Evolutionary conservation across 2,113 vertebrate genomes (phyloP).

Genomic region (Chlamydotis undulata): DNA sequence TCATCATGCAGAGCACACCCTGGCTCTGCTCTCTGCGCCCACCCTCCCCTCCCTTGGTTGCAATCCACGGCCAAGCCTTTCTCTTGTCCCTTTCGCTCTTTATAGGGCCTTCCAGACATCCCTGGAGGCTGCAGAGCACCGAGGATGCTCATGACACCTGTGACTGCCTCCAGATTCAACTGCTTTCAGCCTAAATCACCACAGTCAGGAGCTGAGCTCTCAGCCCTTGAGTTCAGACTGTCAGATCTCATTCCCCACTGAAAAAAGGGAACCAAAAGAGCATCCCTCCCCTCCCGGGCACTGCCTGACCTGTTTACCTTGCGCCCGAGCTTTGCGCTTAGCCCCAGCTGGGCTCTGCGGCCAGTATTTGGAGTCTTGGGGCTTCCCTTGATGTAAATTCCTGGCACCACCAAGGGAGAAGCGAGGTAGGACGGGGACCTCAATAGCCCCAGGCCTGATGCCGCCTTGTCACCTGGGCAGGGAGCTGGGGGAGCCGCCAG

Average conservation of each 20-base stretch:
- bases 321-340: neutral
- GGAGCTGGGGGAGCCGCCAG: neutral
- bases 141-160: neutral
- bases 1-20: neutral
- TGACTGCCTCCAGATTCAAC: neutral
- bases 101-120: neutral
- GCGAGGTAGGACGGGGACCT: neutral
- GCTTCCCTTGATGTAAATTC: neutral
- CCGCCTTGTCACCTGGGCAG: neutral
- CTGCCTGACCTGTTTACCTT: neutral
- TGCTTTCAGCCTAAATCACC: neutral
- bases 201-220: neutral
- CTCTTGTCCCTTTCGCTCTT: neutral
- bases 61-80: neutral
- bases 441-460: too few species aligned
- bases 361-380: neutral
- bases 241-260: neutral
- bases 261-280: neutral
- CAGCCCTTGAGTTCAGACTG: neutral
- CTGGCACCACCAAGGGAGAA: neutral
- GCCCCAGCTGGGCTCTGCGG: neutral
- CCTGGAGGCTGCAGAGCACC: neutral
- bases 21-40: neutral
- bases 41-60: neutral
- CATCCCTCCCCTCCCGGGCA: neutral